Evolutionary conservation across 2,888 invertebrate genomes (phyloP).

Genomic region (Hedya salicella): DNA sequence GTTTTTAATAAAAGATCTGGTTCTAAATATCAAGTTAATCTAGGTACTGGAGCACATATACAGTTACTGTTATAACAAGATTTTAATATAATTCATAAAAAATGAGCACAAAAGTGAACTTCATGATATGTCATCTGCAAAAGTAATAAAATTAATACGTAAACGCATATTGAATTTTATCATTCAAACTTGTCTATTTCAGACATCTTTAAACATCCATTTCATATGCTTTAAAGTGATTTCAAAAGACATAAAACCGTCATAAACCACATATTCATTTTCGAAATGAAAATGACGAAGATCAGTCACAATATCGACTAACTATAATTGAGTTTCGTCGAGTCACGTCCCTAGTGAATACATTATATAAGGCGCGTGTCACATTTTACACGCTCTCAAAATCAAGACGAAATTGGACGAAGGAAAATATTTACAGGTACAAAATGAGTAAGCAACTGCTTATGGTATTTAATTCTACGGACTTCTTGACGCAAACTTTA

Average conservation of each 20-base stretch:
- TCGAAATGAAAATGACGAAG: not conserved
- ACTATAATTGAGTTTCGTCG: not conserved
- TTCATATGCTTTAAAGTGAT: not conserved
- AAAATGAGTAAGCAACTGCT: slow-evolving; percentile 3
- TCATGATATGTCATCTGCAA: no score
- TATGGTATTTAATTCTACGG: slow-evolving; percentile 4
- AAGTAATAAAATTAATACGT: no score
- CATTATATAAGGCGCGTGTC: slow-evolving; percentile 18
- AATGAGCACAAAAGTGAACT: no score
- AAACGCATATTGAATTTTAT: no score
- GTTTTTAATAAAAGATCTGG: no score
- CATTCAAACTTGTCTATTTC: no score
- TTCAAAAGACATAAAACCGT: slow-evolving; percentile 2
- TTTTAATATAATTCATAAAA: no score
- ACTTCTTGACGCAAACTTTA: not conserved
- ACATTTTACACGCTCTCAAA: slow-evolving; percentile 24
- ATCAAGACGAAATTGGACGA: slow-evolving; percentile 20
- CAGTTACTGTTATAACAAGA: no score
- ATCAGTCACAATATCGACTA: not conserved
- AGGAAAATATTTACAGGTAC: slow-evolving; percentile 26
- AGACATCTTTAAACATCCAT: not conserved
- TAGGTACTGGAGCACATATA: no score
- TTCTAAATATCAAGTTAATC: no score
- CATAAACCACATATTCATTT: not conserved
- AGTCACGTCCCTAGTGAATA: slow-evolving; percentile 7